Evolutionary conservation across 2,797 vertebrate genomes (phyloP), one percentile per base, ranked within the genome.

Genomic region (Phataginus tricuspis): DNA sequence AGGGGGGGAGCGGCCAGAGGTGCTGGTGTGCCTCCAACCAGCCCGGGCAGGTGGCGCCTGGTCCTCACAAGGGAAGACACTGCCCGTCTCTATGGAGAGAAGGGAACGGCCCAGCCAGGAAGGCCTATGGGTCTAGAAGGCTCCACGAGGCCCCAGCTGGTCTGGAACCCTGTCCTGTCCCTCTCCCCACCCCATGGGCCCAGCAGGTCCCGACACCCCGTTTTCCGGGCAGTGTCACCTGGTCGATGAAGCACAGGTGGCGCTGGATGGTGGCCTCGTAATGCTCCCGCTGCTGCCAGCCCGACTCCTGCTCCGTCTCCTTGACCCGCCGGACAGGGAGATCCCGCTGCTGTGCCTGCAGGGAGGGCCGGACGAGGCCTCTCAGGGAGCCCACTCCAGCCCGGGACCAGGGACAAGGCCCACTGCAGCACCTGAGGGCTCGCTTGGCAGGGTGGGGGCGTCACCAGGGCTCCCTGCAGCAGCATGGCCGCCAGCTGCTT

Each of bases 201-300:
- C 27, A 12, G 82, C 45, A 45, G 5, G 13, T 25, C 25, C 37
- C 0, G 55, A 21, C 7, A 3, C 64, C 90, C 66, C 0, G 0
- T 9, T 5, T 12, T 16, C 55, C 4, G 0, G 27, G 0, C 0
- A 0, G 42, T 1, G 5, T 37, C 98, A 99, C 99, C 99, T 99
- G 99, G 97, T 99, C 99, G 0, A 99, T 99, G 98, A 99, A 99
- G 5, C 99, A 90, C 84, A 99, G 98, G 84, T 99, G 99, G 63
- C 99, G 99, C 98, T 99, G 99, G 96, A 99, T 99, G 29, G 99
- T 99, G 74, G 99, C 98, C 97, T 99, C 99, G 0, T 99, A 99
- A 64, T 99, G 99, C 7, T 99, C 99, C 98, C 99, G 99, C 98
- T 99, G 99, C 83, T 99, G 98, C 34, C 98, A 98, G 90, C 93